Evolutionary conservation across 2,797 vertebrate species (phyloP).

Genomic region (Schizopygopsis pylzovi): DNA sequence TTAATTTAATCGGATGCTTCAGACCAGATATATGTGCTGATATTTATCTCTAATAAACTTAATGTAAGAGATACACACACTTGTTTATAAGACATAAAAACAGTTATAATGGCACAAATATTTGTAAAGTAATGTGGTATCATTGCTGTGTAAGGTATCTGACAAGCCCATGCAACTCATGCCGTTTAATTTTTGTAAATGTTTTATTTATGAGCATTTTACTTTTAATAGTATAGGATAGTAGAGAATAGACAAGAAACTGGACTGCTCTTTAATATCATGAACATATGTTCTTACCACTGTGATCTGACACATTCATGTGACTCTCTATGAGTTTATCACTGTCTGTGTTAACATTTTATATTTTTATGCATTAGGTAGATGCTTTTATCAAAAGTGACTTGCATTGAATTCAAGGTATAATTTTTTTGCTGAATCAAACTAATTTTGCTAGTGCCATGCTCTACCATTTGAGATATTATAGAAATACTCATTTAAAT

Average conservation of each 20-base stretch:
- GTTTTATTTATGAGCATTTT: background rate
- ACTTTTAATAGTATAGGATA: background rate
- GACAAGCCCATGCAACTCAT: background rate
- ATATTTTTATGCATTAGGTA: background rate
- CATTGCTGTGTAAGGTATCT: background rate
- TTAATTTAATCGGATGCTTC: slow-evolving; percentile 7
- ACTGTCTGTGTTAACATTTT: background rate
- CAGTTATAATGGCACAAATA: background rate
- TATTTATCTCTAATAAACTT: background rate
- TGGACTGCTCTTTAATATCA: background rate
- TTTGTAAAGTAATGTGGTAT: background rate
- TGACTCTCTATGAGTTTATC: background rate
- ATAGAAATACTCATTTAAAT: background rate
- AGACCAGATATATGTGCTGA: background rate
- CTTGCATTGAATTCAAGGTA: background rate
- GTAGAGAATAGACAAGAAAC: background rate
- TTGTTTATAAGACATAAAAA: slow-evolving; percentile 12
- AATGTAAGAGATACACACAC: background rate
- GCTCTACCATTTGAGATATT: slow-evolving; percentile 9
- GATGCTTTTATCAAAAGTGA: slow-evolving; percentile 7
- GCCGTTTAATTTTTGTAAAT: no score
- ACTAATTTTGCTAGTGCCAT: background rate
- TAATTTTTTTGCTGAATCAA: background rate
- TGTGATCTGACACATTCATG: background rate
- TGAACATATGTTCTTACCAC: background rate